These are phyloP conservation scores for Gallinago stenura DNA, from an alignment of 2,797 vertebrate species.

Conservation along the genomic window DNA sequence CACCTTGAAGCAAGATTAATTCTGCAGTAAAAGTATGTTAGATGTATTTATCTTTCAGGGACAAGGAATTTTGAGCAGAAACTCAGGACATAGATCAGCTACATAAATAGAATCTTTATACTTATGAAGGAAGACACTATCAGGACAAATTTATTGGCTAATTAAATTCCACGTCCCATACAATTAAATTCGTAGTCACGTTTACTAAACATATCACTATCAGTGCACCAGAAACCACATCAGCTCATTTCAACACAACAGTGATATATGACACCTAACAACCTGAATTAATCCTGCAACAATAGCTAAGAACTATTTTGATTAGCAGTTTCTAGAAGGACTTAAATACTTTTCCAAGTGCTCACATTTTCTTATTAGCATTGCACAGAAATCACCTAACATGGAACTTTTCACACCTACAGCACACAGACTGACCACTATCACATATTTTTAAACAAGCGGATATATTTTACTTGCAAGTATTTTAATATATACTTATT, in stretches of 20 bases:
- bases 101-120: not conserved
- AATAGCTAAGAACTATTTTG: conserved; percentile 1
- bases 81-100: not conserved
- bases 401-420: not conserved
- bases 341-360: not conserved
- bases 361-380: not conserved
- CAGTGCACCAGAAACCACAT: not conserved
- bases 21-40: not conserved
- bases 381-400: not conserved
- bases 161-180: conserved; percentile 10
- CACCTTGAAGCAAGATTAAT: not conserved
- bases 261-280: not conserved
- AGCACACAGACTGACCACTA: not conserved
- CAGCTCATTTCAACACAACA: not conserved
- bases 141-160: conserved; percentile 18
- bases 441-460: not conserved
- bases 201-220: not conserved
- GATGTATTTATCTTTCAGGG: not conserved
- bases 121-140: not conserved
- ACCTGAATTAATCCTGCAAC: conserved; percentile 27
- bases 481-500: not conserved
- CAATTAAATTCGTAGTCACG: conserved; percentile 1
- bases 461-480: not conserved
- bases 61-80: not conserved
- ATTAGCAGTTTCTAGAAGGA: not conserved